Percentiles rank a stretch among this genome's conserved stretches.
Conservation (phyloP, 2,888 invertebrate genomes). For the Lysandra bellargus region DNA sequence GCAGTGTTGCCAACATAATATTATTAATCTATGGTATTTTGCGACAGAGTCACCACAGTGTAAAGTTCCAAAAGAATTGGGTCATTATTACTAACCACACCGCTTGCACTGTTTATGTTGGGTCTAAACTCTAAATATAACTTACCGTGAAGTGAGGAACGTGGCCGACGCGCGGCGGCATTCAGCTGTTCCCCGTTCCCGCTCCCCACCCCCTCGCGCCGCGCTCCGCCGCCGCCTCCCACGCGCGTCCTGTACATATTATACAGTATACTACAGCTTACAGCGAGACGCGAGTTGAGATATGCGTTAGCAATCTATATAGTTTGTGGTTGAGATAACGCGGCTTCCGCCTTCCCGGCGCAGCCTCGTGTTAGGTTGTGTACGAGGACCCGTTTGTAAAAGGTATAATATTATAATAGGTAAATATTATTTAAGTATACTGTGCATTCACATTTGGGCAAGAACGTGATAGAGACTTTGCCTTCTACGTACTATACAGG, state of each 20-base stretch:
- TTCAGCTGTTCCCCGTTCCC: not conserved
- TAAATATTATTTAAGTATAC: no score
- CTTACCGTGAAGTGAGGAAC: not conserved
- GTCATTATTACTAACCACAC: no score
- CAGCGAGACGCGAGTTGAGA: not conserved
- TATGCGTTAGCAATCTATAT: no score
- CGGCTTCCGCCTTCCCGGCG: not conserved
- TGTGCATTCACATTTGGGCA: no score
- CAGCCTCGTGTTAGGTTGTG: not conserved
- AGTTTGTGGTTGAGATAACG: not conserved
- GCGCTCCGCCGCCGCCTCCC: not conserved
- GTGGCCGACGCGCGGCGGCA: not conserved
- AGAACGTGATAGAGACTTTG: no score
- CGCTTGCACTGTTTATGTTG: not conserved
- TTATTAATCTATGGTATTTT: no score
- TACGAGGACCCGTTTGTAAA: not conserved
- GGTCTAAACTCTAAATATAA: not conserved
- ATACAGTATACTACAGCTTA: not conserved
- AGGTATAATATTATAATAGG: no score
- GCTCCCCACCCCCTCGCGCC: not conserved
- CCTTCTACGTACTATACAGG: no score
- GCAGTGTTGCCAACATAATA: no score
- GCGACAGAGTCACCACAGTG: no score
- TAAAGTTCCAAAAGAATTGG: no score
- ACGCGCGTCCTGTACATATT: not conserved